Percentiles rank a stretch among this genome's conserved stretches.
phyloP scores from a whole-genome alignment of 2,888 invertebrate species.

The Noctua janthe region DNA sequence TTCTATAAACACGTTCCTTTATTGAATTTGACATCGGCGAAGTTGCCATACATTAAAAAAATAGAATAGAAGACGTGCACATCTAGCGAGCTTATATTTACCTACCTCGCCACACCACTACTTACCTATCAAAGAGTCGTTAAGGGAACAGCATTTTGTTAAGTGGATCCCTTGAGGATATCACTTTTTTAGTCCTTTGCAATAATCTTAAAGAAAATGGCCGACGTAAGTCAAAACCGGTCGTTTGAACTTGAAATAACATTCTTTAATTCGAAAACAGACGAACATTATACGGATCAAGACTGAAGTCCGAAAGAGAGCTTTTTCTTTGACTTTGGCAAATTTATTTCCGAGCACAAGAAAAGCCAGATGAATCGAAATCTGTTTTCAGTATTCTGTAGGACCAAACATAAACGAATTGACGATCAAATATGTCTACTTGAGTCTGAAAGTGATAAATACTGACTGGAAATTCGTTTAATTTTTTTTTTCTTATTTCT shows the following conservation, averaged over 20 bases:
- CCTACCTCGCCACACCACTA: background rate
- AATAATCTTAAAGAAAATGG: background rate
- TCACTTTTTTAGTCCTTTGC: background rate
- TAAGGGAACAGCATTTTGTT: background rate
- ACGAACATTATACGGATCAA: background rate
- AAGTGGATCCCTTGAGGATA: background rate
- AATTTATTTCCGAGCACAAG: conserved; percentile 2
- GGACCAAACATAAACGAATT: background rate
- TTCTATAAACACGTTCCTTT: background rate
- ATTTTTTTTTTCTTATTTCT: too few species aligned
- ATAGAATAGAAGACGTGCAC: background rate
- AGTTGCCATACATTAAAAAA: background rate
- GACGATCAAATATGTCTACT: background rate
- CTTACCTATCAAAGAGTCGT: background rate
- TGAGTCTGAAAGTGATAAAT: background rate
- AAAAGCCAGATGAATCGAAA: background rate
- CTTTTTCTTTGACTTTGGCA: background rate
- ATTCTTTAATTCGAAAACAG: conserved; percentile 15
- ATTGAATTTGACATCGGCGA: background rate
- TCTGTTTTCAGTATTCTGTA: background rate
- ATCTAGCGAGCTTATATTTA: background rate
- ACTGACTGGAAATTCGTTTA: background rate
- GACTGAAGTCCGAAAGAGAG: background rate
- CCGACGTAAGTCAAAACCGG: background rate
- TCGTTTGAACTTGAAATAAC: background rate